Base-by-base conservation (phyloP, 2,797 vertebrate species). In the Chlorospingus semifuscus region DNA sequence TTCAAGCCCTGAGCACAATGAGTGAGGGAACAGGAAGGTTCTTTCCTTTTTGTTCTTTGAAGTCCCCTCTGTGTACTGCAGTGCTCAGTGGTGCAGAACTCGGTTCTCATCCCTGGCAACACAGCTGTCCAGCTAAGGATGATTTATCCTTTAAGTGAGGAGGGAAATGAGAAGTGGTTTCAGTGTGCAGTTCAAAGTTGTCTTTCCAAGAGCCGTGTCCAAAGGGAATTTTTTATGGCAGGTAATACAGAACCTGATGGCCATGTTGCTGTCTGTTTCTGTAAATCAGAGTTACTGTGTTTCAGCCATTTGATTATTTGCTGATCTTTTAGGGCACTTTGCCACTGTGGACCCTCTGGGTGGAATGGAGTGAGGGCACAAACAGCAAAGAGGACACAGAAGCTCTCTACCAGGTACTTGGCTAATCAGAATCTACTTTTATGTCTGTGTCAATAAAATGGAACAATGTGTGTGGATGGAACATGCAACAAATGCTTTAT, bases 271-370 rank as follows among this genome's bases (percentile, higher is more conserved):
- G 57, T 65, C 42, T 65, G 50, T 78, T 91, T 44, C 37, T 86
- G 56, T 75, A 56, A 34, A 47, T 88, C 15, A n/a, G 37, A 15
- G 22, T 53, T 26, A 29, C 20, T 72, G 8, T 60, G 23, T 52
- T 89, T 66, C n/a, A 59, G 4, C 57, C 8, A 14, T 57, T 72
- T 82, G 60, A 68, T 81, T 76, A 19, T 82, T 60, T 95, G 37
- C 78, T 95, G 84, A 56, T 20, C 44, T 76, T 84, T 5, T 47
- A 99, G 99, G 98, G 98, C 79, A 98, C 98, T 95, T 96, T 99
- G 42, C 98, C 98, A 0, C 74, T 99, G 47, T 99, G 99, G 99
- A 97, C 95, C 91, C 97, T 99, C 72, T 98, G 98, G 98, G 96
- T 98, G 47, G 98, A 99, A 88, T 99, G 99, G 99, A 99, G 99